Base-by-base conservation (phyloP, 2,888 invertebrate genomes). In the Drosophila falleni region DNA sequence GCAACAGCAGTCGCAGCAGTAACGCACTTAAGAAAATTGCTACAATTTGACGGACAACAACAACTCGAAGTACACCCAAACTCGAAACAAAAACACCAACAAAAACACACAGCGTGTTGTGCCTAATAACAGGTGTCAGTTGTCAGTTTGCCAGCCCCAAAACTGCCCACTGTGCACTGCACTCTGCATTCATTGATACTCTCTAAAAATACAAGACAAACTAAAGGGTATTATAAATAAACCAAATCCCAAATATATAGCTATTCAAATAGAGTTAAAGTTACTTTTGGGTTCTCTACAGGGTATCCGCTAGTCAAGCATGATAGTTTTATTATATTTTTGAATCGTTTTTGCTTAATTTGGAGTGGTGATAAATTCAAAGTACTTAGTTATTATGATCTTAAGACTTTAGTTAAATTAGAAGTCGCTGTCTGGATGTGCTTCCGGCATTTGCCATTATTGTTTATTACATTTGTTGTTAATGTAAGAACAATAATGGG, bases 91-190 rank as follows among this genome's bases (percentile, higher is more conserved):
- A 51, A 15, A 55, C 44, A 35, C 35, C 35, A 44, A n/a, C 35
- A 51, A 26, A 54, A 31, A 33, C 46, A 46, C 56, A 46, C 44
- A 77, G 46, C 69, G 82, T 80, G 86, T 78, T 82, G 78, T 73
- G 74, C 70, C 58, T 86, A 87, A 86, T 74, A 87, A 89, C 86
- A 87, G 89, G 89, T 89, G 87, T 87, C 75, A 81, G 89, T 69
- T 79, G 89, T 79, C 87, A 77, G 73, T 71, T 74, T 74, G 80
- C 72, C 83, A 79, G 82, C 85, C 80, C 77, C 77, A 84, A 74
- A 61, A 67, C 86, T 76, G 68, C 89, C 89, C 88, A 86, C 86
- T 59, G 71, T 66, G 41, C 58, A 56, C 58, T 37, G 58, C 42
- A 44, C 44, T 33, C 16, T 61, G 61, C 71, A 67, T 49, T 71